Percentiles rank a stretch among this genome's conserved stretches.
These are phyloP conservation scores for Rhorus exstirpatorius DNA, from an alignment of 2,888 invertebrate species.

Conservation along the genomic window DNA sequence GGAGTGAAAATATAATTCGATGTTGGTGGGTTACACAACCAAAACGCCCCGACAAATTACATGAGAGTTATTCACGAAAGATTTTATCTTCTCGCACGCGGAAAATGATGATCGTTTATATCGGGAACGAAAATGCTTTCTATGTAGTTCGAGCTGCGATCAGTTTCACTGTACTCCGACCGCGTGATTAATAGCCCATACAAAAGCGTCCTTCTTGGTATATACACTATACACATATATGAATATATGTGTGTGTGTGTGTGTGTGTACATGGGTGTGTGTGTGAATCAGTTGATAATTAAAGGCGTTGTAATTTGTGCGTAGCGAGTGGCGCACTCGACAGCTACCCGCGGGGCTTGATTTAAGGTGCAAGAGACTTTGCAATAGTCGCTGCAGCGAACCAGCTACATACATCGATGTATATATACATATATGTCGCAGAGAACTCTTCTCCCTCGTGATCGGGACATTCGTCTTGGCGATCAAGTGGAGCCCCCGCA, in stretches of 20 bases:
- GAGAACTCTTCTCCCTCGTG: constrained; percentile 1
- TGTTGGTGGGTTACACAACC: background rate
- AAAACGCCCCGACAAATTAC: background rate
- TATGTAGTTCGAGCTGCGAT: constrained; percentile 12
- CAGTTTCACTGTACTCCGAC: constrained; percentile 35
- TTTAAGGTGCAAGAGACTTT: constrained; percentile 77
- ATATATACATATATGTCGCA: background rate
- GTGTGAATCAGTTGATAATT: constrained; percentile 82
- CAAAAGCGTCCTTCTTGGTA: constrained; percentile 33
- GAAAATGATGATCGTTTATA: constrained; percentile 77
- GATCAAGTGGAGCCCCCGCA: constrained; percentile 39
- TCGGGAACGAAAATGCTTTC: constrained; percentile 16
- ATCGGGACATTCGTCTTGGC: constrained; percentile 58
- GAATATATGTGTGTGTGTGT: constrained; percentile 54
- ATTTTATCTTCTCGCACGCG: constrained; percentile 74
- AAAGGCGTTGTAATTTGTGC: constrained; percentile 78
- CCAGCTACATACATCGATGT: background rate
- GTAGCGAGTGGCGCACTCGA: constrained; percentile 73
- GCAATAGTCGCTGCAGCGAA: constrained; percentile 38
- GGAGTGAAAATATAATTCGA: constrained; percentile 1
- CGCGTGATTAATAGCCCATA: constrained; percentile 76
- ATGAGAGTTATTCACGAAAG: constrained; percentile 66
- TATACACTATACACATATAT: constrained; percentile 19
- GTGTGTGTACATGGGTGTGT: too few species aligned
- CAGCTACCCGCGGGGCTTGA: constrained; percentile 76